Conservation (phyloP, 1,140 invertebrate genomes). For the Maniola jurtina region DNA sequence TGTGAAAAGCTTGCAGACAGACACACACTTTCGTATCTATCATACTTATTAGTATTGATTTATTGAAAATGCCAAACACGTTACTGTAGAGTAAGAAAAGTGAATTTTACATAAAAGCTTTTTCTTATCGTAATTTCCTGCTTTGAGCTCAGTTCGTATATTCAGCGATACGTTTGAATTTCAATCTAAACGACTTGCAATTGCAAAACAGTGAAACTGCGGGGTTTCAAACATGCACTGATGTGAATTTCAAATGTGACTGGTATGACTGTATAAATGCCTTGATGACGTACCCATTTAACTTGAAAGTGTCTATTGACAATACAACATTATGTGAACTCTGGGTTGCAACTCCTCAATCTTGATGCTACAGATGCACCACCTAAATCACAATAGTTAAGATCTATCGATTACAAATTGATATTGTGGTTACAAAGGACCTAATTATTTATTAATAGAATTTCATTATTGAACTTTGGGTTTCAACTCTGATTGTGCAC, state of each 20-base stretch:
- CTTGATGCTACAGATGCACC: too few species aligned
- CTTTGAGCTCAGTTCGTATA: constrained; percentile 5
- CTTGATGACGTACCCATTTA: constrained; percentile 1
- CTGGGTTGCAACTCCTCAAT: not conserved
- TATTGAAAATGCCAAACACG: too few species aligned
- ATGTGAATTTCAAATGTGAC: constrained; percentile 8
- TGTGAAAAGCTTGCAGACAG: too few species aligned
- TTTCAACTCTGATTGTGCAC: too few species aligned
- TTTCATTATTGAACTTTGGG: too few species aligned
- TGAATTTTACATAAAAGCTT: not conserved
- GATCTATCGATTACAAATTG: too few species aligned
- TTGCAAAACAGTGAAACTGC: constrained; percentile 17
- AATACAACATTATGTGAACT: not conserved
- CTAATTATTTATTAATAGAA: too few species aligned
- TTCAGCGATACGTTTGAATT: constrained; percentile 19
- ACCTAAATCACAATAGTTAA: too few species aligned
- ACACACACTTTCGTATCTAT: too few species aligned
- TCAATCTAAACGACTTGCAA: constrained; percentile 22
- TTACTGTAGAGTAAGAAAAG: not conserved
- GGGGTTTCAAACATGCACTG: constrained; percentile 10
- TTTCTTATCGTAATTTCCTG: constrained; percentile 9
- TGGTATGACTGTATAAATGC: not conserved
- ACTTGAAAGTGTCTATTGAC: not conserved
- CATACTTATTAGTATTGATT: not conserved
- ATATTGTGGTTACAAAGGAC: too few species aligned